These are phyloP conservation scores for Cyprichromis sp. DNA, from an alignment of 2,113 vertebrate genomes.

Conservation along the genomic window DNA sequence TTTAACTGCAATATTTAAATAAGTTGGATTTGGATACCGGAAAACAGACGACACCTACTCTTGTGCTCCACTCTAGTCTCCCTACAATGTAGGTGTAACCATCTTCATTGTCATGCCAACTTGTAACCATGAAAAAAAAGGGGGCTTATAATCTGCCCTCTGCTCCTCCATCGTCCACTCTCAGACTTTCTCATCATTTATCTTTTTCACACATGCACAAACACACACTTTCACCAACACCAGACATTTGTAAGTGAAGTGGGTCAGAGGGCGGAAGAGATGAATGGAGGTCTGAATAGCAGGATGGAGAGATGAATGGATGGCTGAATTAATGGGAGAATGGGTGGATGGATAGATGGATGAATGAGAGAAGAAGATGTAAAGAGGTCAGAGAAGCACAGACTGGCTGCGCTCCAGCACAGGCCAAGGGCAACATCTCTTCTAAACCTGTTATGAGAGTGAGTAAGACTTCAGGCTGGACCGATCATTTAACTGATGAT, in stretches of 20 bases:
- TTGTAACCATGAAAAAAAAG: not conserved
- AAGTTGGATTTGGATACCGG: not conserved
- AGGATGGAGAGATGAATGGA: slow-evolving; percentile 54
- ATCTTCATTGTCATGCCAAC: not conserved
- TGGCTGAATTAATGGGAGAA: slow-evolving; percentile 33
- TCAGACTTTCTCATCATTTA: not conserved
- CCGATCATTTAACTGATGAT: not conserved
- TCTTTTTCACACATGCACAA: not conserved
- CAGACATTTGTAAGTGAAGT: slow-evolving; percentile 60
- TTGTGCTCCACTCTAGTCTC: not conserved
- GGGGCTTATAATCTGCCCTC: not conserved
- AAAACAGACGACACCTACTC: not conserved
- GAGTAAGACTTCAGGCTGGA: not conserved
- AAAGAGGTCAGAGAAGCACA: slow-evolving; percentile 58
- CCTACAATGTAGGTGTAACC: not conserved
- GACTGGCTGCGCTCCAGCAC: slow-evolving; percentile 33
- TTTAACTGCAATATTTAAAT: not conserved
- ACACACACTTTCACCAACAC: slow-evolving; percentile 24
- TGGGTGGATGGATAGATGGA: slow-evolving; percentile 37
- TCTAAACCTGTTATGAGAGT: not conserved
- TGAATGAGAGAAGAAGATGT: slow-evolving; percentile 40
- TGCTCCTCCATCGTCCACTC: not conserved
- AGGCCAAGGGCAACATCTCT: not conserved
- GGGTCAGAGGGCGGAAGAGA: slow-evolving; percentile 59
- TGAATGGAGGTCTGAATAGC: slow-evolving; percentile 45